These are phyloP conservation scores for Andrena flavipes DNA, from an alignment of 2,888 invertebrate species.

Conservation along the genomic window DNA sequence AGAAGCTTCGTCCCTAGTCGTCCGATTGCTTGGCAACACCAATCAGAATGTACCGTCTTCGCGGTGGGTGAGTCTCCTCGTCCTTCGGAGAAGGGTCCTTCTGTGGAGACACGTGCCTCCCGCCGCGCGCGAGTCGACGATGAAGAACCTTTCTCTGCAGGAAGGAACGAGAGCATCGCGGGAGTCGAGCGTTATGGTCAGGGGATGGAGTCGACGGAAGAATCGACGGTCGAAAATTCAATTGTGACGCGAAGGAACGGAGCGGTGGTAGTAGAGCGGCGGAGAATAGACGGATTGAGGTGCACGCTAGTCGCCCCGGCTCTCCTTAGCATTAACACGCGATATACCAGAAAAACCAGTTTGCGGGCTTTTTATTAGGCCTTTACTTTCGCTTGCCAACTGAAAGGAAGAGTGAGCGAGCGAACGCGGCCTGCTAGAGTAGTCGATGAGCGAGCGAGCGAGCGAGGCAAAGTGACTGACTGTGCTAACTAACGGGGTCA, in stretches of 20 bases:
- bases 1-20: too few relatives aligned
- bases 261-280: slow-evolving; percentile 53
- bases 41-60: neutral
- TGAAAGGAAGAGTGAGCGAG: slow-evolving; percentile 80
- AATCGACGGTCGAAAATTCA: slow-evolving; percentile 4
- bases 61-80: neutral
- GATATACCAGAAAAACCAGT: slow-evolving; percentile 82
- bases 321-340: slow-evolving; percentile 77
- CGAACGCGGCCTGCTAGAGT: slow-evolving; percentile 56
- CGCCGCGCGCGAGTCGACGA: neutral
- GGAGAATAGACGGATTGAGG: slow-evolving; percentile 57
- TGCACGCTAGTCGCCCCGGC: slow-evolving; percentile 63
- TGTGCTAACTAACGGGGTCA: slow-evolving; percentile 73
- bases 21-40: too few relatives aligned
- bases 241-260: slow-evolving; percentile 9
- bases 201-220: neutral
- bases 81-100: neutral
- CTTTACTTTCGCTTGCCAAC: slow-evolving; percentile 81
- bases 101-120: neutral
- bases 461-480: slow-evolving; percentile 66
- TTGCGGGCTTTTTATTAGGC: slow-evolving; percentile 75
- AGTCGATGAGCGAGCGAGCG: slow-evolving; percentile 63
- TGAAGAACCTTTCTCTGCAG: too few relatives aligned
- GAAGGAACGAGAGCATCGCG: neutral
- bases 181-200: neutral